Base-by-base conservation (phyloP, 2,797 vertebrate species). In the Acanthis flammea region DNA sequence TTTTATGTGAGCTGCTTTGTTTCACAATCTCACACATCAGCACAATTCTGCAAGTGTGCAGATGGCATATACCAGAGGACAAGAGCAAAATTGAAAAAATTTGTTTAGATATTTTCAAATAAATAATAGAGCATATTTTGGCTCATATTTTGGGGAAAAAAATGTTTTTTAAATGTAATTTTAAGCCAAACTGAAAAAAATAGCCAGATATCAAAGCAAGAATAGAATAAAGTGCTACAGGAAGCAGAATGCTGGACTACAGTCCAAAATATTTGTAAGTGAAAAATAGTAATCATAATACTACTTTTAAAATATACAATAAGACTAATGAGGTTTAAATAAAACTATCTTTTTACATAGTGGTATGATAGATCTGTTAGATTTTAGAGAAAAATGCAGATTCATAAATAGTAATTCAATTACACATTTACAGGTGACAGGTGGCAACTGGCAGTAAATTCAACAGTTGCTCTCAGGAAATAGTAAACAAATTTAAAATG, bases 1-100 rank as follows among this genome's bases (percentile, higher is more conserved):
- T 92, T 91, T 96, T 89, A 95, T 94, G 81, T 23, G 55, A 88
- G 51, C 76, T 67, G 65, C 73, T 96, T 86, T 86, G 84, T 92
- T 91, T 86, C 68, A 75, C 81, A 39, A 10, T 72, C 75, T 86
- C 75, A 68, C 48, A 90, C 41, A 90, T 95, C 94, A 95, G 94
- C 94, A 91, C 91, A 96, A 96, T 86, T 53, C 66, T 90, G 65
- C 68, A 48, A 71, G 88, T 31, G 62, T 91, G 57, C 92, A 94
- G 95, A 94, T 92, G 94, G 75, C 76, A 57, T 39, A 31, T 68
- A 88, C 50, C 62, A 88, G 54, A 86, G 68, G 77, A 85, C 39
- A 82, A 88, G 86, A 86, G 68, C 16, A 91, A 94, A 92, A 76
- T 1, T 90, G 78, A 90, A 68, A 57, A 83, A 91, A 92, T 90